A percentile compares a stretch with the other conserved stretches of the same genome.
These are phyloP conservation scores for Tipula unca DNA, from an alignment of 2,888 invertebrate species.

Conservation along the genomic window DNA sequence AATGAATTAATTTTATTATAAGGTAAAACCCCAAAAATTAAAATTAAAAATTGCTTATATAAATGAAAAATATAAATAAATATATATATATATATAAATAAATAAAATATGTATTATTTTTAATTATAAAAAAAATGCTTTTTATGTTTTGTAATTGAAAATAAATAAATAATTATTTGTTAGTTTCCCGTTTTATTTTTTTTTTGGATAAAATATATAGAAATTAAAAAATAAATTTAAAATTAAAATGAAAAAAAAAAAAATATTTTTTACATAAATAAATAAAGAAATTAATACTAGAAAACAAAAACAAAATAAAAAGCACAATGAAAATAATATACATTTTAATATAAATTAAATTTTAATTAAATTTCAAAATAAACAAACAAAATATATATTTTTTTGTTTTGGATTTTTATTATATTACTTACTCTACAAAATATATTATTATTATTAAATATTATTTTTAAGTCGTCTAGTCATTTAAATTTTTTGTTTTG, in stretches of 20 bases:
- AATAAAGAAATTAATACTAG: background rate
- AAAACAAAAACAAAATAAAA: background rate
- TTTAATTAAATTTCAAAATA: background rate
- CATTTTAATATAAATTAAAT: background rate
- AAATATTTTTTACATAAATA: constrained; percentile 8
- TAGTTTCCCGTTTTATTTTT: background rate
- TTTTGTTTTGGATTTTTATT: background rate
- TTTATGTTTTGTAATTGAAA: background rate
- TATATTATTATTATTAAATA: background rate
- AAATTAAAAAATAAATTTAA: background rate
- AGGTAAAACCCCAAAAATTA: background rate
- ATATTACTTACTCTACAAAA: background rate
- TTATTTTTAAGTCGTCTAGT: constrained; percentile 14
- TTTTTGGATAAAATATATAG: constrained; percentile 14
- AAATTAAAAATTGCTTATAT: background rate
- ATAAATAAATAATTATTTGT: background rate
- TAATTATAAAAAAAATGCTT: background rate
- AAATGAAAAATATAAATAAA: background rate
- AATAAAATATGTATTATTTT: background rate
- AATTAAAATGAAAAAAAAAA: background rate
- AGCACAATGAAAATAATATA: background rate
- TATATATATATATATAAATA: background rate
- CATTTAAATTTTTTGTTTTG: background rate
- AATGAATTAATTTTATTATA: background rate
- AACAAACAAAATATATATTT: background rate